A percentile compares a stretch with the other conserved stretches of the same genome.
Evolutionary conservation across 2,113 vertebrate species (phyloP).

Genomic region (Ptyas mucosa): DNA sequence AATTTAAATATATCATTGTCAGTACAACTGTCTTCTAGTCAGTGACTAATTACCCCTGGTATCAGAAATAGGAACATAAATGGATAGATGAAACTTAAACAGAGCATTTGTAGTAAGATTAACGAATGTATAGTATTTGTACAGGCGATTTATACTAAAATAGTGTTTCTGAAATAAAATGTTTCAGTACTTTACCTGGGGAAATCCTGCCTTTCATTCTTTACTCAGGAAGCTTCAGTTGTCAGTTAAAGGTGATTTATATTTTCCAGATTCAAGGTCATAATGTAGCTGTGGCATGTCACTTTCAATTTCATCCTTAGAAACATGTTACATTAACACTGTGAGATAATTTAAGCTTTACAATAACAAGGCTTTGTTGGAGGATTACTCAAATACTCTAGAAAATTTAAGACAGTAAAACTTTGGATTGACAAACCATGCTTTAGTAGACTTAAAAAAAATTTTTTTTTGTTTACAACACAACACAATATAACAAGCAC

Average conservation of each 20-base stretch:
- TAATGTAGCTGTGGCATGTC: neutral
- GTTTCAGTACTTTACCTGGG: neutral
- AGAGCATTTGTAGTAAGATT: neutral
- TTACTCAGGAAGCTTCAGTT: neutral
- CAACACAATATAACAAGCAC: no score
- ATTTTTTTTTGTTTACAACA: no score
- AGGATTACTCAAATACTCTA: neutral
- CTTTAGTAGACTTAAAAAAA: neutral
- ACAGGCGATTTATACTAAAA: neutral
- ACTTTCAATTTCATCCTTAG: neutral
- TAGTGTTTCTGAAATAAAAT: neutral
- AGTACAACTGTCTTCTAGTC: neutral
- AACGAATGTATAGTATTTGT: neutral
- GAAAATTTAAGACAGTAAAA: neutral
- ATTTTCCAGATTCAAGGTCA: neutral
- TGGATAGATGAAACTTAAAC: neutral
- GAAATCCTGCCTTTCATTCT: neutral
- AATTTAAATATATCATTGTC: neutral
- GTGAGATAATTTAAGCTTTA: neutral
- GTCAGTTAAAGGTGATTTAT: neutral
- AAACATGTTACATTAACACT: neutral
- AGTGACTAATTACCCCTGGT: neutral
- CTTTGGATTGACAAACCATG: neutral
- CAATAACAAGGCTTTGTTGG: neutral
- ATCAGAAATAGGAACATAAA: neutral